Evolutionary conservation across 2,113 vertebrate species (phyloP).

Genomic region (Barbus barbus): DNA sequence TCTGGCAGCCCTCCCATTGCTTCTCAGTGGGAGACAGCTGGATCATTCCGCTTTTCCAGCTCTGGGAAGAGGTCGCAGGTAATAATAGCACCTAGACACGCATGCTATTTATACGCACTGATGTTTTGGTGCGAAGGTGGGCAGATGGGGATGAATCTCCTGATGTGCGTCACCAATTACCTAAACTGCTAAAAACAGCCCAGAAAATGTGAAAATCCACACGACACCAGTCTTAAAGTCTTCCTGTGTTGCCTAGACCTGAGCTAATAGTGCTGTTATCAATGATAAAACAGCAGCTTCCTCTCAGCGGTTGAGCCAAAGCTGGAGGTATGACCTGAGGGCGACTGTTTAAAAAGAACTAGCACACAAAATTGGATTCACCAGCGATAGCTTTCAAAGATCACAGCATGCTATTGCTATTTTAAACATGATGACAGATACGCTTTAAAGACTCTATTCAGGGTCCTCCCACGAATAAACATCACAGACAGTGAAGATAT

Average conservation of each 20-base stretch:
- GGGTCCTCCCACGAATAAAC: background rate
- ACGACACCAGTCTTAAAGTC: background rate
- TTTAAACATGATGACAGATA: background rate
- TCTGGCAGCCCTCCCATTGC: constrained; percentile 16
- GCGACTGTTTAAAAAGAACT: background rate
- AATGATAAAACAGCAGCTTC: constrained; percentile 18
- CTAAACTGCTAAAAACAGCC: constrained; percentile 65
- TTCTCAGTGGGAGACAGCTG: constrained; percentile 15
- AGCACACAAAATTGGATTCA: constrained; percentile 4
- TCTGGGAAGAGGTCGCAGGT: constrained; percentile 46
- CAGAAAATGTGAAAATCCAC: constrained; percentile 39
- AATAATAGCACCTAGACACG: constrained; percentile 48
- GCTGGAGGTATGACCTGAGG: background rate
- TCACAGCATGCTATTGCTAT: background rate
- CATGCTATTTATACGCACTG: constrained; percentile 57
- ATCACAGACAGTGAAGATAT: background rate
- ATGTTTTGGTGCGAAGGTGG: constrained; percentile 44
- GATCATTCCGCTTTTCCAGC: constrained; percentile 34
- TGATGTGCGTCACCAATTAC: constrained; percentile 60
- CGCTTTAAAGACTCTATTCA: background rate
- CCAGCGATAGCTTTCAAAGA: constrained; percentile 1
- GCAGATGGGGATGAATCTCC: constrained; percentile 40
- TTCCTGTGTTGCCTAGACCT: background rate
- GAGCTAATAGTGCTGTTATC: background rate
- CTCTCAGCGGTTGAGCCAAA: constrained; percentile 28